Conservation (phyloP, 2,113 vertebrate genomes). For the Capricornis sumatraensis region DNA sequence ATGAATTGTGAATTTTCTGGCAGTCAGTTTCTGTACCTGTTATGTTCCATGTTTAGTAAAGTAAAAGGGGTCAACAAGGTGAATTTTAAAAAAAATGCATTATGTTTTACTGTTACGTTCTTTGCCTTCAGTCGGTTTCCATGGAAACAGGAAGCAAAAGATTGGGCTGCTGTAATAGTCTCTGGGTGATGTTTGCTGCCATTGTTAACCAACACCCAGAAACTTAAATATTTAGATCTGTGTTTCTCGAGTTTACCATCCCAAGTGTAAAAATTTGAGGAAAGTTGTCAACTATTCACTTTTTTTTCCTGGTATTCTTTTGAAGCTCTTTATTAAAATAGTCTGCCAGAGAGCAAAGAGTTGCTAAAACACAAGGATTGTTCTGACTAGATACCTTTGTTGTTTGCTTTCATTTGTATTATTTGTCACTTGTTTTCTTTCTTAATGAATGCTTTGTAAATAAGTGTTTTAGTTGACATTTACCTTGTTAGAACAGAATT, state of each 20-base stretch:
- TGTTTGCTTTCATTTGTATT: background rate
- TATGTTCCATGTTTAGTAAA: background rate
- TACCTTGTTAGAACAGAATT: background rate
- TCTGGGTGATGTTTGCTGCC: background rate
- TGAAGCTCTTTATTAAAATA: conserved; percentile 1
- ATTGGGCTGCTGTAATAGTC: background rate
- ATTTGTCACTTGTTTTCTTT: conserved; percentile 1
- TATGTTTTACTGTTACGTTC: background rate
- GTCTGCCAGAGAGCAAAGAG: background rate
- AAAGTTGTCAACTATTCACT: background rate
- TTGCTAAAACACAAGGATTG: background rate
- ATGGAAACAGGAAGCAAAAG: background rate
- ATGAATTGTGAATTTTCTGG: conserved; percentile 11
- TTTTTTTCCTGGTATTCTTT: background rate
- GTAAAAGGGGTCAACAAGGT: conserved; percentile 16
- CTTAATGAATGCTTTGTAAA: background rate
- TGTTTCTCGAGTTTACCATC: background rate
- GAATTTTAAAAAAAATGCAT: background rate
- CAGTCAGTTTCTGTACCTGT: background rate
- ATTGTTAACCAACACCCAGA: background rate
- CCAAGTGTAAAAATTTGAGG: background rate
- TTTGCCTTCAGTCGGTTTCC: background rate
- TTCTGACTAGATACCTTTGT: background rate
- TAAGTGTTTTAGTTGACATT: background rate
- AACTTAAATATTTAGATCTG: background rate